A percentile compares a stretch with the other conserved stretches of the same genome.
phyloP scores from a whole-genome alignment of 2,113 vertebrate species.

The Speoplatyrhinus poulsoni region DNA sequence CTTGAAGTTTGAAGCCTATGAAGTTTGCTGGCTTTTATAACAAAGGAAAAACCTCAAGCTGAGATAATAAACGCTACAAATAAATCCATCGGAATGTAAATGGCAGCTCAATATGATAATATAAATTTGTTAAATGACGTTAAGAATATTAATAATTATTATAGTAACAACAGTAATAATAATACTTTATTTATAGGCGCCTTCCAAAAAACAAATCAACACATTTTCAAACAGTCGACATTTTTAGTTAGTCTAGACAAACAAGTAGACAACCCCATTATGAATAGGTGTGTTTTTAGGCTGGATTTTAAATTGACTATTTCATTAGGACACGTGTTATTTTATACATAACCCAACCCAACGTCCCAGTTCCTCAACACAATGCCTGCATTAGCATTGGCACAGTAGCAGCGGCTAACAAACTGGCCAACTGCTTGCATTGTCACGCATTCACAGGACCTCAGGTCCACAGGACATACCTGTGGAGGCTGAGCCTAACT shows the following conservation, averaged over 20 bases:
- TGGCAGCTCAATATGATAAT: not conserved
- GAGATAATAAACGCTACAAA: not conserved
- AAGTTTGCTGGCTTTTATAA: not conserved
- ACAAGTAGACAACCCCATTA: too few species aligned
- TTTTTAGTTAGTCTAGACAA: too few species aligned
- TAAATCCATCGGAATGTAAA: not conserved
- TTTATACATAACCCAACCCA: not conserved
- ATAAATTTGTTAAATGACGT: constrained; percentile 18
- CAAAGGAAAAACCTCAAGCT: not conserved
- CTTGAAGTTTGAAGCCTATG: not conserved
- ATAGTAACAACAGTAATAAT: too few species aligned
- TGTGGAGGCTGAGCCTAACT: constrained; percentile 3
- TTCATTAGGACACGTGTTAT: constrained; percentile 2
- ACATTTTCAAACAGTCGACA: too few species aligned
- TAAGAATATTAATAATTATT: not conserved
- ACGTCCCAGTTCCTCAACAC: too few species aligned
- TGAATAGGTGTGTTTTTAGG: too few species aligned
- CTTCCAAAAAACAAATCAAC: too few species aligned
- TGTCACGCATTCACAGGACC: not conserved
- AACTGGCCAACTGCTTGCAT: constrained; percentile 1
- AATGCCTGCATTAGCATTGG: constrained; percentile 6
- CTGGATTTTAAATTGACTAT: not conserved
- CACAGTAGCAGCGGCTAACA: constrained; percentile 1
- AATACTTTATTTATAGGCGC: too few species aligned
- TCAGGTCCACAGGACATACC: too few species aligned